Conservation (phyloP, 2,113 vertebrate genomes). For the Cinclus mexicanus region DNA sequence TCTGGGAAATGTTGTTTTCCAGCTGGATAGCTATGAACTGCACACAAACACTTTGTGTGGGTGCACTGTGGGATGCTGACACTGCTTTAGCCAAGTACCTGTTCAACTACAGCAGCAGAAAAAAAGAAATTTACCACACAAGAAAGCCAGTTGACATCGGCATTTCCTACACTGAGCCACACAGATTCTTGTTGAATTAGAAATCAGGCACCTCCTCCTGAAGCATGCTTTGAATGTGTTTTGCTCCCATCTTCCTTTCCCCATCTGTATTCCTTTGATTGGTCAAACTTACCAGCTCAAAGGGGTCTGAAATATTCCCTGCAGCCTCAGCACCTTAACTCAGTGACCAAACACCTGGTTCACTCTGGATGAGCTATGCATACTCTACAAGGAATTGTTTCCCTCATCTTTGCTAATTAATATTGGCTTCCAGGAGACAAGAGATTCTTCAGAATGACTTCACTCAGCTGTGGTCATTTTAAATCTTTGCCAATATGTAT, state of each 20-base stretch:
- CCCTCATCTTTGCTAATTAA: neutral
- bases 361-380: neutral
- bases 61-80: neutral
- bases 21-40: neutral
- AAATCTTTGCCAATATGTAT: neutral
- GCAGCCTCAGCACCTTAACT: neutral
- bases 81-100: neutral
- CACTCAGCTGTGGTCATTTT: neutral
- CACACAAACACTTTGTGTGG: neutral
- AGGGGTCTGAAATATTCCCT: neutral
- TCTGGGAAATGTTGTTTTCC: neutral
- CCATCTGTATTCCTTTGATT: neutral
- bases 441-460: neutral
- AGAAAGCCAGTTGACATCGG: neutral
- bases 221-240: neutral
- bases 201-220: neutral
- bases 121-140: neutral
- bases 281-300: neutral
- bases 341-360: neutral
- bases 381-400: neutral
- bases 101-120: neutral
- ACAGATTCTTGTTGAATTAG: neutral
- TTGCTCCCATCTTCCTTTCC: neutral
- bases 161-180: neutral
- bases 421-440: neutral